Evolutionary conservation across 2,888 invertebrate species (phyloP), one percentile per base, ranked within the genome.

Genomic region (Hypomecis punctinalis): DNA sequence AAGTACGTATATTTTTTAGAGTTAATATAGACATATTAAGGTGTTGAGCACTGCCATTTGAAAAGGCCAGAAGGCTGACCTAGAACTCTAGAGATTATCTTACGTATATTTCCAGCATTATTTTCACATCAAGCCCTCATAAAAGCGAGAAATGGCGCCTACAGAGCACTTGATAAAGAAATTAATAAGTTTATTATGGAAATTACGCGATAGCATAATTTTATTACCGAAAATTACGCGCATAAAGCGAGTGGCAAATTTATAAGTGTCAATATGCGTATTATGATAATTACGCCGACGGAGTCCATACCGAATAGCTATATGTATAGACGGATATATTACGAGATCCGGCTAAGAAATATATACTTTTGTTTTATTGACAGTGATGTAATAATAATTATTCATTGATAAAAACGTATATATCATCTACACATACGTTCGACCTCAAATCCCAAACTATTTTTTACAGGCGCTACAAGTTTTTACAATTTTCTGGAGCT

Each of bases 151-250:
- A 35, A 45, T 36, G 4, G 35, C 45, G 45, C 42, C 8, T 54
- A 23, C 2, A 33, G 7, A 53, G n/a, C 3, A 52, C 1, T 33
- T 52, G n/a, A n/a, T n/a, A n/a, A 52, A 23, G 5, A 10, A 33
- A 53, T 42, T 6, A 42, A 42, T 37, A 49, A n/a, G 0, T 11
- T 49, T 6, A 40, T 39, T 51, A 23, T 40, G 52, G 40, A 56
- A 56, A 47, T 55, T 47, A 33, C 46, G 40, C 23, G 39, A 36
- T n/a, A 43, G 48, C 36, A 54, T 48, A 36, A 61, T 48, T 61
- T 53, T 48, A 48, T 48, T 11, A 42, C 39, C 45, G 36, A 52
- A 57, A 57, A 42, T 52, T 55, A 52, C 13, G 43, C 39, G 37
- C 37, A 39, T 45, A 37, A 37, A 23, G 42, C 51, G 5, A 40